Percentiles rank a stretch among this genome's conserved stretches.
Evolutionary conservation across 2,797 vertebrate species (phyloP).

Genomic region (Melanotaenia parkinsoni): DNA sequence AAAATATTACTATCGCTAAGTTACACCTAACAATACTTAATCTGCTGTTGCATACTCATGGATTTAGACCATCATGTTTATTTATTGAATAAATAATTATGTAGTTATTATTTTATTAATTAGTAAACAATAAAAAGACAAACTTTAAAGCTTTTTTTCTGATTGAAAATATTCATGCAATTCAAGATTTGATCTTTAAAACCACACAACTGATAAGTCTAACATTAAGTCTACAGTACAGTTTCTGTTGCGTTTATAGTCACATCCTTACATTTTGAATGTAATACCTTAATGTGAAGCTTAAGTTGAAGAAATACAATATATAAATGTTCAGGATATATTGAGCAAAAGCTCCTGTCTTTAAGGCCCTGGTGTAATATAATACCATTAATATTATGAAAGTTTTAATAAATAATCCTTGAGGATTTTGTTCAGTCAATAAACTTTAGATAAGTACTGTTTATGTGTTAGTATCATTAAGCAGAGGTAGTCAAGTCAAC

Average conservation of each 20-base stretch:
- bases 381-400: constrained; percentile 17
- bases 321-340: constrained; percentile 10
- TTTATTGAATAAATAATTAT: background rate
- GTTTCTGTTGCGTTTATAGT: background rate
- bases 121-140: too few relatives aligned
- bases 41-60: background rate
- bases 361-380: constrained; percentile 11
- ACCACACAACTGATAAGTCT: background rate
- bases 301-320: constrained; percentile 33
- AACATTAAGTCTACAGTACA: too few relatives aligned
- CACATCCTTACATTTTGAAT: background rate
- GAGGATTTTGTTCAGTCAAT: constrained; percentile 18
- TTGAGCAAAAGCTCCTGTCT: background rate
- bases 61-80: background rate
- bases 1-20: background rate
- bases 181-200: background rate
- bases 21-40: background rate
- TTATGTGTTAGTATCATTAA: constrained; percentile 9
- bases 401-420: constrained; percentile 30
- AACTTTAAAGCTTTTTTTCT: background rate
- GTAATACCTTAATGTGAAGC: background rate
- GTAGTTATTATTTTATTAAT: background rate
- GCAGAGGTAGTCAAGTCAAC: constrained; percentile 23
- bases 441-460: constrained; percentile 13
- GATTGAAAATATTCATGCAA: too few relatives aligned